Evolutionary conservation across 2,888 invertebrate genomes (phyloP).

Genomic region (Ctena decussata): DNA sequence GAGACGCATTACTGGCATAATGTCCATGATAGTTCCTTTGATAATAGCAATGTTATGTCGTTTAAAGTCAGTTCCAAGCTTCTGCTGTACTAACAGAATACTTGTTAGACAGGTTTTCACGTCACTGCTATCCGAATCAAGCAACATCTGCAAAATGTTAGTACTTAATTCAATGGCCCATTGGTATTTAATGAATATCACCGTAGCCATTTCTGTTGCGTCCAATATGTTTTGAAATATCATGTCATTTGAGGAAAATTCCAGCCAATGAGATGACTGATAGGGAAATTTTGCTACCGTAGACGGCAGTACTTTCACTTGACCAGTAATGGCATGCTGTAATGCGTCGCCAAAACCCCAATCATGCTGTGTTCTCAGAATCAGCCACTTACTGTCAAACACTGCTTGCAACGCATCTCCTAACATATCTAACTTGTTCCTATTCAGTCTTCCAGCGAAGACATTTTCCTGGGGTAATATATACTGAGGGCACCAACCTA

Average conservation of each 20-base stretch:
- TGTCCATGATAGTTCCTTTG: neutral
- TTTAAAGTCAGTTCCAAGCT: neutral
- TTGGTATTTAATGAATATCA: neutral
- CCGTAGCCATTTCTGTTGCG: neutral
- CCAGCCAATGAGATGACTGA: neutral
- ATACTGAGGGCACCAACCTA: neutral
- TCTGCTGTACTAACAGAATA: neutral
- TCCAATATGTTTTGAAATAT: neutral
- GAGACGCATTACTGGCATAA: neutral
- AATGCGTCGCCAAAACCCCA: neutral
- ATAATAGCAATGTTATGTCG: neutral
- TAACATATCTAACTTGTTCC: neutral
- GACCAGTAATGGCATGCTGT: neutral
- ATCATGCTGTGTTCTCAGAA: neutral
- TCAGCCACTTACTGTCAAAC: neutral
- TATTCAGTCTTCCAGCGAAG: neutral
- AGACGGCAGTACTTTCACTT: neutral
- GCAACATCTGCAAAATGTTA: neutral
- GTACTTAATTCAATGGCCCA: neutral
- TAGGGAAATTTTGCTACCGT: neutral
- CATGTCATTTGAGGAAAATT: neutral
- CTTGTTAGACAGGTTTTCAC: neutral
- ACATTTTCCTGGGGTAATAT: neutral
- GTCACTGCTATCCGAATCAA: neutral
- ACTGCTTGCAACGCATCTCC: neutral